These are phyloP conservation scores for Alaudala cheleensis DNA, from an alignment of 2,113 vertebrate species.

Conservation along the genomic window DNA sequence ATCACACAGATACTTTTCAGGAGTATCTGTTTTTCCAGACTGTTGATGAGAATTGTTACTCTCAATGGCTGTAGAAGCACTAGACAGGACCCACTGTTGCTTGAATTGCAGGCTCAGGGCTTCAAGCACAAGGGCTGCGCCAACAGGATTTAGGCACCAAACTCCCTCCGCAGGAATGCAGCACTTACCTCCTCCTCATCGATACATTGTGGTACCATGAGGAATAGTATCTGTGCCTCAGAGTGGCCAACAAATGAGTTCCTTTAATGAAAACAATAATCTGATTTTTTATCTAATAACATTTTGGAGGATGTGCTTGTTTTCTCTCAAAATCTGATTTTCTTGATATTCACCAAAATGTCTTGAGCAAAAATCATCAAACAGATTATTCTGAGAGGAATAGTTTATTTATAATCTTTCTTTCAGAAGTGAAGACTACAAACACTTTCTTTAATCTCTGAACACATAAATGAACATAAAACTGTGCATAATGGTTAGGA, in stretches of 20 bases:
- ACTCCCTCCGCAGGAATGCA: not conserved
- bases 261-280: not conserved
- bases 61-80: not conserved
- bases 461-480: not conserved
- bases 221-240: not conserved
- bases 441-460: not conserved
- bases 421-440: not conserved
- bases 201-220: not conserved
- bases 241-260: not conserved
- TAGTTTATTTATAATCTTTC: not conserved
- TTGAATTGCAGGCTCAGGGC: not conserved
- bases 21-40: not conserved
- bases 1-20: not conserved
- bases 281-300: not conserved
- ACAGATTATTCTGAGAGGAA: not conserved
- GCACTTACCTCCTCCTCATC: not conserved
- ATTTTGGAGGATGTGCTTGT: not conserved
- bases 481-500: not conserved
- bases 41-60: not conserved
- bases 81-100: not conserved
- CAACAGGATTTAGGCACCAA: not conserved
- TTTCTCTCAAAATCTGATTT: not conserved
- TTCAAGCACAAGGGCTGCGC: not conserved
- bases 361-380: not conserved
- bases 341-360: not conserved